A percentile compares a stretch with the other conserved stretches of the same genome.
These are phyloP conservation scores for Oryctes rhinoceros DNA, from an alignment of 1,140 invertebrate genomes.

Conservation along the genomic window DNA sequence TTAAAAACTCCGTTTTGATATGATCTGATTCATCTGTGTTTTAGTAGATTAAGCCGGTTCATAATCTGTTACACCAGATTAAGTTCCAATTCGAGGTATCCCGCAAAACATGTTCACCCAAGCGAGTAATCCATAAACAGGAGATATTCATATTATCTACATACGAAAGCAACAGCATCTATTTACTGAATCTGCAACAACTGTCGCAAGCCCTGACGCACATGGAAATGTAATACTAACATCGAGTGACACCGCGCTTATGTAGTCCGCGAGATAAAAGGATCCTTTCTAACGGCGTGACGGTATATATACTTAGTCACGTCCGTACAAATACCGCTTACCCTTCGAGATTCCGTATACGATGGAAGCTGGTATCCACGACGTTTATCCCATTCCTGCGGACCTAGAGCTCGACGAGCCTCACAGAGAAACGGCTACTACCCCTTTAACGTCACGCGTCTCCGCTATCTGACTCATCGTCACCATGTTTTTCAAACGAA, in stretches of 20 bases:
- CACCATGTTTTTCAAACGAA: slow-evolving; percentile 23
- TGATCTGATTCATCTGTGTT: too few species aligned
- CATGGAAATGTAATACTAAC: slow-evolving; percentile 3
- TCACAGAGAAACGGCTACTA: neutral
- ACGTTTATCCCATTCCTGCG: neutral
- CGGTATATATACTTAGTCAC: slow-evolving; percentile 18
- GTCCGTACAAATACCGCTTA: slow-evolving; percentile 21
- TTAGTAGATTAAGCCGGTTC: too few species aligned
- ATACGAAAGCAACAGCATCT: neutral
- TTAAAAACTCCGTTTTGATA: too few species aligned
- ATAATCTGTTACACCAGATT: too few species aligned
- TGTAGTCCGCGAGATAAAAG: neutral
- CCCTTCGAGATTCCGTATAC: neutral
- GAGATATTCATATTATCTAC: too few species aligned
- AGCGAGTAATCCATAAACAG: too few species aligned
- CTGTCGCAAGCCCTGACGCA: slow-evolving; percentile 6
- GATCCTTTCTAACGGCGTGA: neutral
- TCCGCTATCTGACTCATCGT: slow-evolving; percentile 31
- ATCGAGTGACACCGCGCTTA: neutral
- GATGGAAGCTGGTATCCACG: neutral
- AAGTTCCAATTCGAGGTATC: too few species aligned
- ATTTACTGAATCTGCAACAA: slow-evolving; percentile 5
- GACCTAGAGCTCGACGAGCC: neutral
- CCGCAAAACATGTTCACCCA: too few species aligned
- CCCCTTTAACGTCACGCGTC: slow-evolving; percentile 16